phyloP scores from a whole-genome alignment of 2,888 invertebrate genomes.

The Sclerodermus sp. region DNA sequence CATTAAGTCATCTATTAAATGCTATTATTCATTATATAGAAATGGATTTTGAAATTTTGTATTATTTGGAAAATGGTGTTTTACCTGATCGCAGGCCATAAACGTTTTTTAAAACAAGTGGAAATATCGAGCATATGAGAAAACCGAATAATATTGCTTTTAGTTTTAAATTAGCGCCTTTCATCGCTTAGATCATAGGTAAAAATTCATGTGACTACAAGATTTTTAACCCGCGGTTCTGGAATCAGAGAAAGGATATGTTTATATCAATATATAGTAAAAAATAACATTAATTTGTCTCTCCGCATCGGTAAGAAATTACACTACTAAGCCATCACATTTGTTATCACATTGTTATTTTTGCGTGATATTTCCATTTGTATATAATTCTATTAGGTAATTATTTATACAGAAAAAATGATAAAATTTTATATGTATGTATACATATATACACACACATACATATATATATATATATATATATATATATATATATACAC shows the following conservation, averaged over 20 bases:
- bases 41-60: no score
- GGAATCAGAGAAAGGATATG: no score
- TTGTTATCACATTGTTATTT: conserved; percentile 2
- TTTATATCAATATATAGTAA: neutral
- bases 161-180: no score
- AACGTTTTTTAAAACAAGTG: conserved; percentile 14
- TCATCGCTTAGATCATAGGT: no score
- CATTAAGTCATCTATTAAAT: no score
- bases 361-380: conserved; percentile 20
- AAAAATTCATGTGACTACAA: no score
- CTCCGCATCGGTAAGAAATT: no score
- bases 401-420: neutral
- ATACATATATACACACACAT: neutral
- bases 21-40: no score
- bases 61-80: neutral
- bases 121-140: conserved; percentile 18
- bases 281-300: neutral
- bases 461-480: neutral
- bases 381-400: conserved; percentile 2
- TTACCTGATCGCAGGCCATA: conserved; percentile 29
- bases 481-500: neutral
- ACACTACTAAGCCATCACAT: no score
- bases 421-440: neutral
- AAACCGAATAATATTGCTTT: neutral
- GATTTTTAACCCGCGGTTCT: no score